Evolutionary conservation across 2,797 vertebrate species (phyloP), one percentile per base, ranked within the genome.

Genomic region (Catamblyrhynchus diadema): DNA sequence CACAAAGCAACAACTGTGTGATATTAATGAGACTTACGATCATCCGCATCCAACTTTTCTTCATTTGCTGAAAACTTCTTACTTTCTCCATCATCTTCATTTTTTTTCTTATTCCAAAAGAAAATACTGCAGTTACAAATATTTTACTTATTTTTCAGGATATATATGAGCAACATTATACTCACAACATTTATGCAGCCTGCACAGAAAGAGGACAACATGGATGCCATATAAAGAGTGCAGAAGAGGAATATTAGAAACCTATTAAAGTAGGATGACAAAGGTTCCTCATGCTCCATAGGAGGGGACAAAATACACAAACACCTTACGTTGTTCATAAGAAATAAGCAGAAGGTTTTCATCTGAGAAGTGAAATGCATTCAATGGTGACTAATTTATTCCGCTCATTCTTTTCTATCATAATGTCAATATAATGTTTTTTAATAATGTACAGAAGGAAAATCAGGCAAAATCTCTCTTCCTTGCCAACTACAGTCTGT

Each of bases 61-160:
- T 98, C 99, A 77, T 98, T 98, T 5, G 98, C 95, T 7, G 98
- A 98, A 90, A 98, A 97, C 59, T 99, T 99, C 96, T 99, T 99
- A 59, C 97, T 98, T 67, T 99, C 98, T 28, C 97, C 83, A 87
- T 99, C 98, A 74, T 98, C 98, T 89, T 99, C 99, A 86, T 88
- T 98, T 95, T 98, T 99, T 98, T 99, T 99, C 96, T 99, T 98
- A 93, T 97, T 97, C 98, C 98, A 96, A 92, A 97, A 86, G 54
- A 97, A 97, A 96, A 86, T 20, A 97, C 33, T 64, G 73, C 19
- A 72, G 92, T 96, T 96, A 95, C 8, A 15, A 92, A 73, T 86
- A 91, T 60, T 92, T 91, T 86, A 96, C 84, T 92, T 92, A 84
- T 95, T 94, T 95, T 95, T 94, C 84, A 94, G 65, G 25, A 83